Evolutionary conservation across 2,797 vertebrate species (phyloP), one percentile per base, ranked within the genome.

Genomic region (Apodemus agrarius): DNA sequence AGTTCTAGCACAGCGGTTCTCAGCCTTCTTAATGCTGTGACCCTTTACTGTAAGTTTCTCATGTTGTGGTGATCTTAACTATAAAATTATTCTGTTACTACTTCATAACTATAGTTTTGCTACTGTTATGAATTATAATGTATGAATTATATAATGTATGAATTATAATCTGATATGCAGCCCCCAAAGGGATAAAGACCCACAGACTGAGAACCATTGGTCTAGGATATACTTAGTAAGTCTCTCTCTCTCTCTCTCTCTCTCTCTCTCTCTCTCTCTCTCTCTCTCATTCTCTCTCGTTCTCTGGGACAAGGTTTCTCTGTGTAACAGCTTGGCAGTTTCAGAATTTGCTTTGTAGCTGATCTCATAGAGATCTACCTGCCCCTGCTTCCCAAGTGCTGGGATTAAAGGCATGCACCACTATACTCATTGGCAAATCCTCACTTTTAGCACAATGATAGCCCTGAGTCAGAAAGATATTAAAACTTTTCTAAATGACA

Each of bases 381-480:
- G n/a, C 69, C 34, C 17, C n/a, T 69, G 34, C 67, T n/a, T 69
- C 34, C 67, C 31, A 69, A 69, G 34, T n/a, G 34, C 67, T 69
- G 16, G 63, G 63, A 31, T 34, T 67, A 67, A 67, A 67, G 65
- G 13, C 5, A 5, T 67, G 31, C 5, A 6, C 65, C 31, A 65
- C 29, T 31, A 65, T 4, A 31, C 63, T 65, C 29, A 65, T 31
- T 5, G 13, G 29, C 63, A 67, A 67, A 19, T 52, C 52, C 76
- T 78, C 29, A 52, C 29, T 59, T 59, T 76, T 93, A 90, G 88
- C 17, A 37, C 52, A 89, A 16, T n/a, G 57, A n/a, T 37, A 84
- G 13, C 40, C 37, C 87, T 92, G 37, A 89, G 43, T 86, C 67
- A 87, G 72, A 69, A 74, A 93, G 93, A 88, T 57, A 92, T 93